Percentiles rank a stretch among this genome's conserved stretches.
These are phyloP conservation scores for Avahi laniger DNA, from an alignment of 2,797 vertebrate genomes.

Conservation along the genomic window DNA sequence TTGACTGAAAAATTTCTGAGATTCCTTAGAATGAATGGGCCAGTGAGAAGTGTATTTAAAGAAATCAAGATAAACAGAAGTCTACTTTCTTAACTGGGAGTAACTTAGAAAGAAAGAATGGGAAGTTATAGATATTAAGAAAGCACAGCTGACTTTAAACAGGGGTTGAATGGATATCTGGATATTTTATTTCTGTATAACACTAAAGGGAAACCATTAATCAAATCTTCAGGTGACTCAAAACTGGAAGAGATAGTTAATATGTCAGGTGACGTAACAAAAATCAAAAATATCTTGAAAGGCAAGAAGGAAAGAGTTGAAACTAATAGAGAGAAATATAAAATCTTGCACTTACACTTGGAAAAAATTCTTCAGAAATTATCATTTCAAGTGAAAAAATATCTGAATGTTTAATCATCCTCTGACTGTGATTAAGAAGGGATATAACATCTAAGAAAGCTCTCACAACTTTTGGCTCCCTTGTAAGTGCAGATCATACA, in stretches of 20 bases:
- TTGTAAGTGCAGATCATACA: neutral
- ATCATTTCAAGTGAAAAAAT: neutral
- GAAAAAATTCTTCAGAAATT: neutral
- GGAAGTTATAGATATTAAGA: neutral
- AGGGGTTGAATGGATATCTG: neutral
- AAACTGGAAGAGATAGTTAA: neutral
- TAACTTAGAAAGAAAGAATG: neutral
- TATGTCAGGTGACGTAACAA: neutral
- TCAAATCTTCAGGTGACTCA: neutral
- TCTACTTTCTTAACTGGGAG: neutral
- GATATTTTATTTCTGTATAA: neutral
- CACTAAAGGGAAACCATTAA: neutral
- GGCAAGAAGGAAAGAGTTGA: neutral
- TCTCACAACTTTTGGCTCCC: neutral
- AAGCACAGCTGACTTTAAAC: constrained; percentile 7
- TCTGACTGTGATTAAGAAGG: neutral
- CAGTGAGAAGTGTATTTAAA: neutral
- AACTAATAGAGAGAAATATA: neutral
- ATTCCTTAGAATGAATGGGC: neutral
- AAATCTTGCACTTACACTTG: neutral
- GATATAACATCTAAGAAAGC: neutral
- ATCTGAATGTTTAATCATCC: neutral
- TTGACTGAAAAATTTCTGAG: neutral
- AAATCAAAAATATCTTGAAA: neutral
- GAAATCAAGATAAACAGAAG: constrained; percentile 15